These are phyloP conservation scores for Stenotaenia linearis DNA, from an alignment of 2,888 invertebrate species.

Conservation along the genomic window DNA sequence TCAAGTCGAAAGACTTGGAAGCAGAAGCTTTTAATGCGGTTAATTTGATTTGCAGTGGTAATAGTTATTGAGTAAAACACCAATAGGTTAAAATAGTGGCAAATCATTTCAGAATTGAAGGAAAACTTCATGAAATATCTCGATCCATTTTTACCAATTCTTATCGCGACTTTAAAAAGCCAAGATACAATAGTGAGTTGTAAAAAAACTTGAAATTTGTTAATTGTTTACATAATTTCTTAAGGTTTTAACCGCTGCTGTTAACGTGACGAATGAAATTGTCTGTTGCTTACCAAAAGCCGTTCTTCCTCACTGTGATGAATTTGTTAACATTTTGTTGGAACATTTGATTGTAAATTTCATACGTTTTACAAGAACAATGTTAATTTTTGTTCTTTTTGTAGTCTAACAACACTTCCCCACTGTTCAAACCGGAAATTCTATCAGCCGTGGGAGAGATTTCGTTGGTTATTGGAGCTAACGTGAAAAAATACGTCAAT, in stretches of 20 bases:
- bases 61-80: no score
- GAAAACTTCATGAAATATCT: neutral
- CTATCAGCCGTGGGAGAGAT: neutral
- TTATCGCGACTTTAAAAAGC: neutral
- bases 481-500: neutral
- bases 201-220: neutral
- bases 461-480: neutral
- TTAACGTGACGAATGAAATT: neutral
- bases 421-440: neutral
- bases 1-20: neutral
- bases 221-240: neutral
- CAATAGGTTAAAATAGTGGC: no score
- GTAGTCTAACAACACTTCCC: neutral
- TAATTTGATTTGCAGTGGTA: no score
- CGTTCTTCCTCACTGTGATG: neutral
- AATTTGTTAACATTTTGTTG: neutral
- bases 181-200: neutral
- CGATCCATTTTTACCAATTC: neutral
- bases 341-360: neutral
- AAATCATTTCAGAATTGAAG: neutral
- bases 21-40: neutral
- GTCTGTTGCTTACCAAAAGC: neutral
- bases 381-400: neutral
- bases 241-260: neutral
- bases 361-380: no score